Conservation (phyloP, 2,888 invertebrate species). For the Plagiodera versicolora region DNA sequence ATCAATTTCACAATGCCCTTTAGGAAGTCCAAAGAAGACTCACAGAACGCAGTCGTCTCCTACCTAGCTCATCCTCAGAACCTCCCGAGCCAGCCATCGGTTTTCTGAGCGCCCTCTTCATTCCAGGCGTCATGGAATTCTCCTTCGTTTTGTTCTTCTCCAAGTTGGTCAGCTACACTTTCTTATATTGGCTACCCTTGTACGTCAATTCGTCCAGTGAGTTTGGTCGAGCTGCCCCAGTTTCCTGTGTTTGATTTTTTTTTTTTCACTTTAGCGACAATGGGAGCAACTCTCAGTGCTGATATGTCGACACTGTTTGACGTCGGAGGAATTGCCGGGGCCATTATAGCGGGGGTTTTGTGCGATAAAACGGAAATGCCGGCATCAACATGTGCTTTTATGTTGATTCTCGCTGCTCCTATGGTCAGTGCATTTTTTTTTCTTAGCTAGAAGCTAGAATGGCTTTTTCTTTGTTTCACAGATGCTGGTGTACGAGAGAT, state of each 20-base stretch:
- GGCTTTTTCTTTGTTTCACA: constrained; percentile 52
- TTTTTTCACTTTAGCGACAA: constrained; percentile 59
- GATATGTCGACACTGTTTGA: constrained; percentile 82
- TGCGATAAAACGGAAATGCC: constrained; percentile 84
- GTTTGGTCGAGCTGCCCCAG: constrained; percentile 47
- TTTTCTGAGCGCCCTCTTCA: constrained; percentile 74
- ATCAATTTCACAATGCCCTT: constrained; percentile 20
- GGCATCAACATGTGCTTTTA: constrained; percentile 81
- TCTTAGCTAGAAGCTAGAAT: neutral
- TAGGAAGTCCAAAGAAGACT: constrained; percentile 49
- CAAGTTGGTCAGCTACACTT: constrained; percentile 95
- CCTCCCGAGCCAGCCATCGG: constrained; percentile 66
- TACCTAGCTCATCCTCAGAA: constrained; percentile 34
- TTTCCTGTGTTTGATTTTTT: constrained; percentile 6
- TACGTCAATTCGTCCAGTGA: constrained; percentile 86
- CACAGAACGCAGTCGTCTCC: constrained; percentile 46
- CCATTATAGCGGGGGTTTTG: constrained; percentile 82
- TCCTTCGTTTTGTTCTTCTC: constrained; percentile 93
- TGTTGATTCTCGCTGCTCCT: constrained; percentile 81
- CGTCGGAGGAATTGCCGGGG: constrained; percentile 89
- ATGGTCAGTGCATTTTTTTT: constrained; percentile 62
- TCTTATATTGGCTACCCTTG: constrained; percentile 93
- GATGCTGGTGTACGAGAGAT: constrained; percentile 78
- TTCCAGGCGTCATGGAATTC: constrained; percentile 93
- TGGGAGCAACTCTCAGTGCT: constrained; percentile 71